Evolutionary conservation across 2,113 vertebrate genomes (phyloP).

Genomic region (Pteropus alecto): DNA sequence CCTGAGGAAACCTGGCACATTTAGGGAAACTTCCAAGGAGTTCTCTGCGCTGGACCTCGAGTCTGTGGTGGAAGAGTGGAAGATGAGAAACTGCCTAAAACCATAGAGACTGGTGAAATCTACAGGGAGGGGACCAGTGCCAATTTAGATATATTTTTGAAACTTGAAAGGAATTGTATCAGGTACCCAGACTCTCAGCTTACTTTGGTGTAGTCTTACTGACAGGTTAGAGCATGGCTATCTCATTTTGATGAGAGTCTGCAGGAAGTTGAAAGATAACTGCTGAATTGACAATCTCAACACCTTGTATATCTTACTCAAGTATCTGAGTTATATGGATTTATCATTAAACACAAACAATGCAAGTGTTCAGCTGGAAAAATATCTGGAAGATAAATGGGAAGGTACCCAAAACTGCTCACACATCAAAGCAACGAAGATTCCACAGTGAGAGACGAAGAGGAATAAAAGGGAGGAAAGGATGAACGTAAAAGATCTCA

Average conservation of each 20-base stretch:
- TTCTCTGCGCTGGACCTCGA: neutral
- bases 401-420: neutral
- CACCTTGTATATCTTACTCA: neutral
- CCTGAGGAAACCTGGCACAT: neutral
- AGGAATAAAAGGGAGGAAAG: neutral
- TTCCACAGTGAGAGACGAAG: neutral
- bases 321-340: neutral
- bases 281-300: neutral
- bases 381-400: neutral
- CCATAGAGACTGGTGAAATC: neutral
- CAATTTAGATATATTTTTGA: neutral
- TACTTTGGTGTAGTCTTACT: neutral
- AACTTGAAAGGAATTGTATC: neutral
- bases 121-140: neutral
- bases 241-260: neutral
- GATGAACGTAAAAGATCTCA: neutral
- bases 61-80: neutral
- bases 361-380: neutral
- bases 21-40: neutral
- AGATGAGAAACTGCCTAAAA: neutral
- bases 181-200: neutral
- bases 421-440: neutral
- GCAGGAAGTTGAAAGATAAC: neutral
- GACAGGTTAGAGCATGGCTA: neutral
- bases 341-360: neutral